Evolutionary conservation across 2,888 invertebrate genomes (phyloP).

Genomic region (Euplagia quadripunctaria): DNA sequence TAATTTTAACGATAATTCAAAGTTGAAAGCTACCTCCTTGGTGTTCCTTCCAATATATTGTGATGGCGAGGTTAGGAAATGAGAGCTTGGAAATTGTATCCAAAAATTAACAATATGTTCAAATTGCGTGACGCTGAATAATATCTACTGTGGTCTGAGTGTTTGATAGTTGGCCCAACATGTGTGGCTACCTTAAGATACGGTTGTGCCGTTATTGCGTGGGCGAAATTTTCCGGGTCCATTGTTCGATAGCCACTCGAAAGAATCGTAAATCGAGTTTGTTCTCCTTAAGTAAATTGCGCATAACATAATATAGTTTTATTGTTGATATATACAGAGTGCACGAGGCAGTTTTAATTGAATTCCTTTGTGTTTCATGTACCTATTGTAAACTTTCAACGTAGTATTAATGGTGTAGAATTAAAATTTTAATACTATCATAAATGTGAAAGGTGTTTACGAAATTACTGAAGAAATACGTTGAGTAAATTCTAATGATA

Average conservation of each 20-base stretch:
- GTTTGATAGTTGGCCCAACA: background rate
- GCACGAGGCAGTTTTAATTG: constrained; percentile 12
- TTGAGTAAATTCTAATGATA: too few species aligned
- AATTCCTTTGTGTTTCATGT: constrained; percentile 8
- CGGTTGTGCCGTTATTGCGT: constrained; percentile 53
- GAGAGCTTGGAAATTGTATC: too few species aligned
- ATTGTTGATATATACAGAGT: constrained; percentile 2
- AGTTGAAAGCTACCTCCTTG: too few species aligned
- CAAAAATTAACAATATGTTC: too few species aligned
- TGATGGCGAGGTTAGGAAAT: too few species aligned
- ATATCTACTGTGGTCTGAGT: background rate
- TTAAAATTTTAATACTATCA: background rate
- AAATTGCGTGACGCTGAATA: too few species aligned
- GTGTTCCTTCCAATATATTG: too few species aligned
- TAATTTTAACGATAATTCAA: too few species aligned
- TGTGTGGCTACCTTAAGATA: constrained; percentile 3
- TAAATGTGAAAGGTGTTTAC: background rate
- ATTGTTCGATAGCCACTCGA: constrained; percentile 51
- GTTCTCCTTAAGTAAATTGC: constrained; percentile 31
- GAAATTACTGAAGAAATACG: too few species aligned
- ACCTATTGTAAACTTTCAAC: background rate
- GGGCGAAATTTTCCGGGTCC: constrained; percentile 57
- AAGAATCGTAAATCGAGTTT: constrained; percentile 41
- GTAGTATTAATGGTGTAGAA: background rate
- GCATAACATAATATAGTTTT: constrained; percentile 19